Percentiles rank a stretch among this genome's conserved stretches.
Evolutionary conservation across 2,797 vertebrate genomes (phyloP).

Genomic region (Eulemur coronatus): DNA sequence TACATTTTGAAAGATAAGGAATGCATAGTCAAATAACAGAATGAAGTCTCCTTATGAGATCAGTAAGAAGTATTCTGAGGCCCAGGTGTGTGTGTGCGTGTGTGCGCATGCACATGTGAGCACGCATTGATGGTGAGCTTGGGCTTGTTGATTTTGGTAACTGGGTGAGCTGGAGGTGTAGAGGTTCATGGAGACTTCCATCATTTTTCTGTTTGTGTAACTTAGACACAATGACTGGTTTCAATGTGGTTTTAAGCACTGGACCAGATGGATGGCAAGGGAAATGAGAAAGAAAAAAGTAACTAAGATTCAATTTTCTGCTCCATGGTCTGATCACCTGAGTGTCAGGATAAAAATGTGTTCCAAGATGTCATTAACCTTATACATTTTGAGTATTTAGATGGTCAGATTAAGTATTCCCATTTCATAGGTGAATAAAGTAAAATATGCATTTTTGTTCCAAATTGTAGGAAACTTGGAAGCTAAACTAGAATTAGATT

Average conservation of each 20-base stretch:
- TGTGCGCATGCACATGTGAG: neutral
- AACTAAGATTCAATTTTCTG: constrained; percentile 58
- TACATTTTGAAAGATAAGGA: neutral
- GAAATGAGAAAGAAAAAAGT: constrained; percentile 32
- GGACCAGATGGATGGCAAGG: neutral
- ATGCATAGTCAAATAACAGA: neutral
- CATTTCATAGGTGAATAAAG: constrained; percentile 5
- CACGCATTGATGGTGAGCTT: neutral
- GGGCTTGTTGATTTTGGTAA: neutral
- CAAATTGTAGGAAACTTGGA: neutral
- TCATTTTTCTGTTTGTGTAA: constrained; percentile 5
- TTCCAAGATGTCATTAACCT: neutral
- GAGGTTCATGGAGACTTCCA: neutral
- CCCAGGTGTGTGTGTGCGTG: too few species aligned
- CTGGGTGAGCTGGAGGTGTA: neutral
- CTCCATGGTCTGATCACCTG: neutral
- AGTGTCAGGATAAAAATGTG: constrained; percentile 25
- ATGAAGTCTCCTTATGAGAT: neutral
- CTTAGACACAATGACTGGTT: neutral
- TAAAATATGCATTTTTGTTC: neutral
- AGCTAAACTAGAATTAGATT: neutral
- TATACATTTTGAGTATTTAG: neutral
- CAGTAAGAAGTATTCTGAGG: neutral
- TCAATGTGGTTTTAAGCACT: neutral
- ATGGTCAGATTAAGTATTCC: neutral